phyloP scores from a whole-genome alignment of 2,113 vertebrate species.

The Megaleporinus macrocephalus region DNA sequence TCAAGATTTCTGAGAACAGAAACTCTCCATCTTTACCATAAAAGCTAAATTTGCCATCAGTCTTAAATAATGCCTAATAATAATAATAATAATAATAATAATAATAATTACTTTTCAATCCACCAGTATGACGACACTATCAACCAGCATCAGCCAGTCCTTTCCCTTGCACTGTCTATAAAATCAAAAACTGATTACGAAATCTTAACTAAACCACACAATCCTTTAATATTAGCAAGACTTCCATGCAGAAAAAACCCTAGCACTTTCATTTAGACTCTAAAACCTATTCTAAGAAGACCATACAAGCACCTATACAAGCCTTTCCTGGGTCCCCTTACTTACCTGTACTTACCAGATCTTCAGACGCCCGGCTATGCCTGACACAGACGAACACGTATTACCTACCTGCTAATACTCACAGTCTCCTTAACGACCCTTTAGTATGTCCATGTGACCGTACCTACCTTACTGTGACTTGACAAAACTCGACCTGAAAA shows the following conservation, averaged over 20 bases:
- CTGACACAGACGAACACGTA: slow-evolving; percentile 73
- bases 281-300: neutral
- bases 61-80: neutral
- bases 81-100: too few relatives aligned
- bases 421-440: slow-evolving; percentile 62
- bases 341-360: slow-evolving; percentile 74
- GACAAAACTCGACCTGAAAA: slow-evolving; percentile 68
- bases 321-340: slow-evolving; percentile 65
- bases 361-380: slow-evolving; percentile 58
- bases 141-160: neutral
- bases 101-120: neutral
- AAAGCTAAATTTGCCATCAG: too few relatives aligned
- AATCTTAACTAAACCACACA: neutral
- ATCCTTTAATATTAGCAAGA: neutral
- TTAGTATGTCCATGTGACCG: slow-evolving; percentile 60
- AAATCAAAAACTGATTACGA: neutral
- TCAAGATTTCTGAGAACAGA: too few relatives aligned
- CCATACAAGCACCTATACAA: neutral
- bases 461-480: slow-evolving; percentile 71
- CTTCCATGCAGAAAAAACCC: neutral
- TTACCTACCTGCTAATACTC: slow-evolving; percentile 79
- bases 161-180: neutral
- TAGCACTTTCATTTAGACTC: neutral
- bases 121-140: neutral
- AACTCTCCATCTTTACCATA: too few relatives aligned